Evolutionary conservation across 2,113 vertebrate species (phyloP), one percentile per base, ranked within the genome.

Genomic region (Seriola dumerili): DNA sequence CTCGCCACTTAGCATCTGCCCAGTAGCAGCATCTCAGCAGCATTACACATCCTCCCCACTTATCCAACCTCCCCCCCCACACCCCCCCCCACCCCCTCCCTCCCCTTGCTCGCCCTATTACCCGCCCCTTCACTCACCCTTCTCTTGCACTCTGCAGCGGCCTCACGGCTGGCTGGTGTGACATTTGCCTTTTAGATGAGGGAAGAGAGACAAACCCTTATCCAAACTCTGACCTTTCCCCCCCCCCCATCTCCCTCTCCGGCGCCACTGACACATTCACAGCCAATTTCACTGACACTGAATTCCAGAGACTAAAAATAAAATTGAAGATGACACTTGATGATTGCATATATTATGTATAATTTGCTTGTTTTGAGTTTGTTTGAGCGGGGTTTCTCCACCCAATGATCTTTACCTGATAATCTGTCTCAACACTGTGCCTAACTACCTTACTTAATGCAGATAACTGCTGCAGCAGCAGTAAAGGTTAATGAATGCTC

Each of bases 401-500:
- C 46, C 40, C 32, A 42, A 23, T 78, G 69, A 84, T 86, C 66
- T 76, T 62, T 73, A 75, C 55, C 70, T 57, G 70, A 76, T 84
- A 70, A 89, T 48, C 84, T 85, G 78, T 78, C 68, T 81, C 73
- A 85, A 84, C 42, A 67, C 54, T 57, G 25, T 40, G 72, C 62
- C 61, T 76, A 80, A 86, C 48, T 78, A 72, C 52, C 78, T 77
- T 70, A 72, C 72, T 91, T 82, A 81, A 81, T 88, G 87, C 83
- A 88, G 85, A 84, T 91, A 92, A 86, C 72, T 84, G 74, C 81
- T 46, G 83, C 83, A 62, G 85, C 83, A 67, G 85, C 68, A 67
- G 76, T 85, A 94, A 94, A 94, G 92, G 94, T 94, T 93, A 94
- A 94, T 93, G 91, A 94, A 94, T 94, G 93, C 93, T 92, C 83